Conservation (phyloP, 64 coral and sea anemone genomes). For the Montipora cactus region DNA sequence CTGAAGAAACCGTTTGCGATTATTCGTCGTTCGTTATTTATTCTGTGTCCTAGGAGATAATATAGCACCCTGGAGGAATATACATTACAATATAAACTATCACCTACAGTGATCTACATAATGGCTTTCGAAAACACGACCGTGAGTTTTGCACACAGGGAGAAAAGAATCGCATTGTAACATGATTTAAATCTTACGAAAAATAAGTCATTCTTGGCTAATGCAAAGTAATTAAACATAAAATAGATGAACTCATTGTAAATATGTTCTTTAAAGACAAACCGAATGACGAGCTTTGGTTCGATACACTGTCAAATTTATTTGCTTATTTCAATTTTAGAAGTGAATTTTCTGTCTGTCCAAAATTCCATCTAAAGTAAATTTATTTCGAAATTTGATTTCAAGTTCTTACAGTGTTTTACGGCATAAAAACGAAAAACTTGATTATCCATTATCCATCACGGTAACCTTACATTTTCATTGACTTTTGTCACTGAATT, state of each 20-base stretch:
- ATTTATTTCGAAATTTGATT: neutral
- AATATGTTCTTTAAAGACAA: conserved; percentile 21
- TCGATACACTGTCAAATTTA: conserved; percentile 22
- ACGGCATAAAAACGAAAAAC: neutral
- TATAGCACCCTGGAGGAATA: conserved; percentile 59
- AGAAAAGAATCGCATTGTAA: neutral
- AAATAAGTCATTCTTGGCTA: neutral
- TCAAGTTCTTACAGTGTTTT: neutral
- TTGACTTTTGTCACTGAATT: neutral
- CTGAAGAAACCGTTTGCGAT: conserved; percentile 60
- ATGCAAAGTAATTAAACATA: neutral
- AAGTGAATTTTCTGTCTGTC: neutral
- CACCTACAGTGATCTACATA: conserved; percentile 8
- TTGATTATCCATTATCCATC: neutral
- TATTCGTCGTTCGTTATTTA: conserved; percentile 59
- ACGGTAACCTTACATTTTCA: neutral
- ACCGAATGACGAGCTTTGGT: neutral
- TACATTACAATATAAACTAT: conserved; percentile 85
- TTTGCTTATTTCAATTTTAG: conserved; percentile 7
- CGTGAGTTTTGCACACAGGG: neutral
- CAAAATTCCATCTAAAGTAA: neutral
- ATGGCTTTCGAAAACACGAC: neutral
- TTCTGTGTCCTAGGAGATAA: conserved; percentile 63
- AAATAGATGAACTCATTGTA: neutral
- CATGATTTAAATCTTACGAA: neutral